Base-by-base conservation (phyloP, 2,888 invertebrate species). In the Xestia c-nigrum region DNA sequence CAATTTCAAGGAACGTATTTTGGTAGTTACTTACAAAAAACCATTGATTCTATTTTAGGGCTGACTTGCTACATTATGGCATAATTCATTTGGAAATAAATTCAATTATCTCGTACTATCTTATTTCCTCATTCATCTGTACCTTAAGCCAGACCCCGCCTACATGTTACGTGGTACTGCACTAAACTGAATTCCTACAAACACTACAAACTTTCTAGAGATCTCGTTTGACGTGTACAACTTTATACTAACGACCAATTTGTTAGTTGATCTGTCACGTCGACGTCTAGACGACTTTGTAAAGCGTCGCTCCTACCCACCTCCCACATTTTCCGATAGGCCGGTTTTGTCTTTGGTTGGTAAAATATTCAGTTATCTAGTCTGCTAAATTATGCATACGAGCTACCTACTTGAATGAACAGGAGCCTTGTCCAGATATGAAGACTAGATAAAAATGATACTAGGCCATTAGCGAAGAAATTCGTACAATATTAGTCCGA, bases 161-260 rank as follows among this genome's bases (percentile, higher is more conserved):
- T 50, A 52, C 52, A 55, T 43, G 14, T 38, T 46, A 19, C n/a
- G 46, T 24, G 24, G 16, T 38, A 52, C 43, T 74, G 63, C 31
- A 69, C 55, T 65, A 71, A 68, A 67, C 64, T 68, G 61, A 66
- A 80, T 63, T 70, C 31, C 52, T 66, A 68, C 46, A 78, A 50
- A 69, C 19, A 55, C 46, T 71, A 47, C 50, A 78, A 52, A 77
- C 73, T 80, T 76, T 83, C 84, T 52, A 77, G 63, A n/a, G 76
- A 72, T 67, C 84, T 38, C 52, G 84, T 73, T 73, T 59, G 84
- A 83, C 77, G 65, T 80, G 76, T 72, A 84, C 84, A 76, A 81
- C 76, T 86, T 69, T 71, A 78, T 80, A 83, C 76, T 83, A 80
- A 83, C 83, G 65, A 75, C 24, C 80, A 86, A 86, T 83, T 83